Conservation (phyloP, 2,888 invertebrate species). For the Creontiades dilutus region DNA sequence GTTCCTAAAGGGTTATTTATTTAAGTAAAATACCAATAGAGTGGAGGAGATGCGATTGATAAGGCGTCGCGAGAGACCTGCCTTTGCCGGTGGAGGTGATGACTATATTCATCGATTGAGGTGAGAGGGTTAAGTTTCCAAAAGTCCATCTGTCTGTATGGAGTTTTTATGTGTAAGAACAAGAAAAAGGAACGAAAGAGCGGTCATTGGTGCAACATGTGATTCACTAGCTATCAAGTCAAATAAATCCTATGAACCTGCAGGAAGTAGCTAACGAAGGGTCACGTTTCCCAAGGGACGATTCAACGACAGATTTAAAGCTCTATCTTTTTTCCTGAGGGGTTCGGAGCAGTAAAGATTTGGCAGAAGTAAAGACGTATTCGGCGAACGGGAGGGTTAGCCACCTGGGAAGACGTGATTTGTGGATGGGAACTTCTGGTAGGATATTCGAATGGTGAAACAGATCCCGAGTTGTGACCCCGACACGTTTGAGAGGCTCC, state of each 20-base stretch:
- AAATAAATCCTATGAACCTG: conserved; percentile 7
- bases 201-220: too few species aligned
- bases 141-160: too few species aligned
- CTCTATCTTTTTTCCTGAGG: conserved; percentile 1
- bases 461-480: neutral
- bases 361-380: conserved; percentile 50
- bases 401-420: conserved; percentile 69
- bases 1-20: too few species aligned
- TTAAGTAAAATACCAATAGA: too few species aligned
- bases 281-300: neutral
- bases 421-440: conserved; percentile 37
- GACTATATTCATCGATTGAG: too few species aligned
- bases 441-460: neutral
- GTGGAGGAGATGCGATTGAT: too few species aligned
- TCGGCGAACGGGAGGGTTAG: conserved; percentile 47
- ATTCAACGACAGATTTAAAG: conserved; percentile 33
- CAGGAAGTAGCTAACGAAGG: conserved; percentile 23
- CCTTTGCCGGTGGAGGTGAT: too few species aligned
- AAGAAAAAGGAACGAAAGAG: too few species aligned
- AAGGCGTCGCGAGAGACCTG: too few species aligned
- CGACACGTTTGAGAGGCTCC: conserved; percentile 34
- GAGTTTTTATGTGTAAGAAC: too few species aligned
- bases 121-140: too few species aligned
- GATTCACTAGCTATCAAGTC: neutral
- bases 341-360: neutral